Percentiles rank a stretch among this genome's conserved stretches.
phyloP scores from a whole-genome alignment of 2,113 vertebrate species.

The Loxodonta africana region DNA sequence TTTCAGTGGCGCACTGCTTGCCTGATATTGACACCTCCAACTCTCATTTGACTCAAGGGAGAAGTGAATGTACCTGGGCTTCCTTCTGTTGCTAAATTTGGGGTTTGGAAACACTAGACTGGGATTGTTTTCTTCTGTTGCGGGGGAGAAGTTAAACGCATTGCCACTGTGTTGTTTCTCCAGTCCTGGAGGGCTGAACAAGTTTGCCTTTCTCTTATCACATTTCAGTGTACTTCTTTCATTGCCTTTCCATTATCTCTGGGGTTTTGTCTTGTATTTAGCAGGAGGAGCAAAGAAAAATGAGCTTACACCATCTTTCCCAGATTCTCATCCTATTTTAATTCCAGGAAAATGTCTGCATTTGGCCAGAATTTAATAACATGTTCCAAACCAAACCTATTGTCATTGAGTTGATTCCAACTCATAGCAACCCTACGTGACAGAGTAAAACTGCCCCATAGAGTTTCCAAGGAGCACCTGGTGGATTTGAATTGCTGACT shows the following conservation, averaged over 20 bases:
- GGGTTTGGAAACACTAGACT: not conserved
- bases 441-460: too few species aligned
- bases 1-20: not conserved
- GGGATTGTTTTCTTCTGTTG: not conserved
- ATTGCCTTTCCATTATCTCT: not conserved
- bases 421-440: too few species aligned
- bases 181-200: not conserved
- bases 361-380: not conserved
- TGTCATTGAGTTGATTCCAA: too few species aligned
- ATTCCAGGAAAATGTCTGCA: not conserved
- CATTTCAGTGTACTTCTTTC: not conserved
- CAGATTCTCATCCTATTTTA: not conserved
- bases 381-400: too few species aligned
- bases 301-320: not conserved
- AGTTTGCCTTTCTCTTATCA: not conserved
- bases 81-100: not conserved
- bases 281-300: too few species aligned
- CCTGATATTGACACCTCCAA: not conserved
- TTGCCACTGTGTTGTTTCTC: not conserved
- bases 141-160: not conserved
- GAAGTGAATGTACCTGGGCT: not conserved
- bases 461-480: too few species aligned
- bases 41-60: not conserved
- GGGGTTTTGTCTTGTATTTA: not conserved
- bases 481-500: too few species aligned